Evolutionary conservation across 2,113 vertebrate genomes (phyloP).

Genomic region (Lathamus discolor): DNA sequence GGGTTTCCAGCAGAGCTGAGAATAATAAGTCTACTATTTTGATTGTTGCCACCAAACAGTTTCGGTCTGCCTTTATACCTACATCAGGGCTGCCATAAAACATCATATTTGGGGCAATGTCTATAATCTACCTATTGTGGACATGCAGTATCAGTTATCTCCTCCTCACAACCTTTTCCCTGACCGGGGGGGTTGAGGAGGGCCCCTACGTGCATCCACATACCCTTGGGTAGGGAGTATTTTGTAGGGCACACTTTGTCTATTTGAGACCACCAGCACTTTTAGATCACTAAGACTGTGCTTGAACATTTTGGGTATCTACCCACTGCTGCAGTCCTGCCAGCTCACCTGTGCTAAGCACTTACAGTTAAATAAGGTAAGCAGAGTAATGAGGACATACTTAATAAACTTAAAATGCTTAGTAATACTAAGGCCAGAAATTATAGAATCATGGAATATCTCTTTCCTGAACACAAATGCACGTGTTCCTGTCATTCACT

Average conservation of each 20-base stretch:
- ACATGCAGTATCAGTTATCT: not conserved
- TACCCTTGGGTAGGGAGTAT: not conserved
- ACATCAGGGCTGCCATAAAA: not conserved
- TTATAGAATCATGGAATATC: not conserved
- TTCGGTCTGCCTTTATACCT: not conserved
- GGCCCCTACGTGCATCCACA: not conserved
- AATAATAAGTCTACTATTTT: not conserved
- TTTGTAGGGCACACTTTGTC: not conserved
- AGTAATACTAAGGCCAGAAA: not conserved
- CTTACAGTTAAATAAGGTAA: not conserved
- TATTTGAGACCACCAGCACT: not conserved
- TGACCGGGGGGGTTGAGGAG: accelerated
- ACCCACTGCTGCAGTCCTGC: not conserved
- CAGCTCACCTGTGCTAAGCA: not conserved
- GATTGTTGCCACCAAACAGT: not conserved
- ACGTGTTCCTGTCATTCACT: not conserved
- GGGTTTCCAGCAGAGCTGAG: not conserved
- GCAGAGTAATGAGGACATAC: not conserved
- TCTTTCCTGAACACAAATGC: not conserved
- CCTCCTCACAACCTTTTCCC: not conserved
- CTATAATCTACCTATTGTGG: not conserved
- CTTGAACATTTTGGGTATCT: accelerated
- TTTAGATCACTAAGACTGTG: not conserved
- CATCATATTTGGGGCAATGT: not conserved
- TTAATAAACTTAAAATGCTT: not conserved